These are phyloP conservation scores for Archivesica marissinica DNA, from an alignment of 1,140 invertebrate species.

Conservation along the genomic window DNA sequence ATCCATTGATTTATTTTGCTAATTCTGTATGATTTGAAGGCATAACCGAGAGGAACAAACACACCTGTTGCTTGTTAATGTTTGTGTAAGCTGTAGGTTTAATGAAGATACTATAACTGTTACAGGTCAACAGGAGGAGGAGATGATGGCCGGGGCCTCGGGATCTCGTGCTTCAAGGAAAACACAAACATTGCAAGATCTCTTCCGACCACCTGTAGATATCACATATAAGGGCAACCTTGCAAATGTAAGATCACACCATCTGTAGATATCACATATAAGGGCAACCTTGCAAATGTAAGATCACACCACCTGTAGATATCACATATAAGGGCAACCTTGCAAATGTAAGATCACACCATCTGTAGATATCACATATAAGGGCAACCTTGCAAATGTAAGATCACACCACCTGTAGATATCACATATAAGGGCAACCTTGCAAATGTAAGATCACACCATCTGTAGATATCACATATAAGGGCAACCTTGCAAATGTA, in stretches of 20 bases:
- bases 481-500: no score
- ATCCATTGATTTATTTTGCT: no score
- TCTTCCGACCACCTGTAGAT: slow-evolving; percentile 91
- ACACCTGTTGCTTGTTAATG: no score
- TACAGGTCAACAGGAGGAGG: slow-evolving; percentile 77
- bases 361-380: slow-evolving; percentile 89
- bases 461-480: no score
- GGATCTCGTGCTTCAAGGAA: slow-evolving; percentile 75
- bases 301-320: slow-evolving; percentile 89
- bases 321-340: slow-evolving; percentile 89
- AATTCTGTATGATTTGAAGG: no score
- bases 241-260: slow-evolving; percentile 87
- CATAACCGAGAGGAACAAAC: no score
- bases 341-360: slow-evolving; percentile 87
- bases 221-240: slow-evolving; percentile 89
- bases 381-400: slow-evolving; percentile 87
- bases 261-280: slow-evolving; percentile 89
- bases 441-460: slow-evolving; percentile 84
- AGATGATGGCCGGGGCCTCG: slow-evolving; percentile 59
- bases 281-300: slow-evolving; percentile 87
- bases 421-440: slow-evolving; percentile 89
- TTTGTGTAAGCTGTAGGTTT: not conserved
- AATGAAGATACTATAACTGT: not conserved
- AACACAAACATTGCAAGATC: slow-evolving; percentile 88
- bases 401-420: slow-evolving; percentile 89